Percentiles rank a stretch among this genome's conserved stretches.
These are phyloP conservation scores for Apamea anceps DNA, from an alignment of 2,888 invertebrate genomes.

Conservation along the genomic window DNA sequence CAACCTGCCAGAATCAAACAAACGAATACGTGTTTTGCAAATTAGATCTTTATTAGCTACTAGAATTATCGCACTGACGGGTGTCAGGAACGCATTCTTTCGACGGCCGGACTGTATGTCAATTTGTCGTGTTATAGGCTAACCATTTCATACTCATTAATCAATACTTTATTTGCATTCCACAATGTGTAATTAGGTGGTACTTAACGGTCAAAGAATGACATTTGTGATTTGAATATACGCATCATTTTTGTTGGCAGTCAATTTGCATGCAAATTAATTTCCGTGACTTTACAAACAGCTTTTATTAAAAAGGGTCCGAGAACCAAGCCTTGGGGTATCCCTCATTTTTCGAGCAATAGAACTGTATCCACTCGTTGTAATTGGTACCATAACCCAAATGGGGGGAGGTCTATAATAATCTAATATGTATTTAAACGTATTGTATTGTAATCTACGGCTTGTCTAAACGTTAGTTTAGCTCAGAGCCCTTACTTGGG, in stretches of 20 bases:
- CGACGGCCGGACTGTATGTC: neutral
- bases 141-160: neutral
- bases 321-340: neutral
- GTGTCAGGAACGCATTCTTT: too few relatives aligned
- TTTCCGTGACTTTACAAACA: neutral
- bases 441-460: conserved; percentile 66
- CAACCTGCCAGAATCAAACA: too few relatives aligned
- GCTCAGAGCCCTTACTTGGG: conserved; percentile 46
- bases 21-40: too few relatives aligned
- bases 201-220: neutral
- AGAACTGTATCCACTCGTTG: neutral
- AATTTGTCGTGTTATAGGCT: neutral
- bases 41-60: too few relatives aligned
- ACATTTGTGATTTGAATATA: neutral
- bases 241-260: neutral
- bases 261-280: neutral
- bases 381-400: conserved; percentile 45
- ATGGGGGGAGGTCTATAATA: conserved; percentile 51
- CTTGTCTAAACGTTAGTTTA: conserved; percentile 60
- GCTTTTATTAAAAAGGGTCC: neutral
- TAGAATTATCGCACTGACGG: too few relatives aligned
- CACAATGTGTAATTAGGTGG: too few relatives aligned
- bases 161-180: too few relatives aligned
- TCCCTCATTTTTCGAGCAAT: neutral
- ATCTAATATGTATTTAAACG: conserved; percentile 66